Percentiles rank a stretch among this genome's conserved stretches.
phyloP scores from a whole-genome alignment of 2,888 invertebrate genomes.

The Chelonus formosanus region DNA sequence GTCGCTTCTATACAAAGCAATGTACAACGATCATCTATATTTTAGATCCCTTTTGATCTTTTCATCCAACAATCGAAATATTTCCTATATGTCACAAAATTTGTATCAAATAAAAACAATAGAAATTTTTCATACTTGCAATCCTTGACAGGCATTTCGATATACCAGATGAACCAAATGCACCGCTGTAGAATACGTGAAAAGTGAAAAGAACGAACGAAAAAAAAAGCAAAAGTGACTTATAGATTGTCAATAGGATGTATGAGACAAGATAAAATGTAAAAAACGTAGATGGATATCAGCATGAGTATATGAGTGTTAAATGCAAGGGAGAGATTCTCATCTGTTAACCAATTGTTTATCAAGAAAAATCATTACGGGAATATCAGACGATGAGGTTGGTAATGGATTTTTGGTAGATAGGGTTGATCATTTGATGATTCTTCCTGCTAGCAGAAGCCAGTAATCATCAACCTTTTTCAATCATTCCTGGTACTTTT shows the following conservation, averaged over 20 bases:
- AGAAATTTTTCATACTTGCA: slow-evolving; percentile 5
- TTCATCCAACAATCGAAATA: slow-evolving; percentile 12
- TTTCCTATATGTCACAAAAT: slow-evolving; percentile 10
- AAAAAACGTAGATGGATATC: slow-evolving; percentile 38
- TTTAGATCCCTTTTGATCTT: slow-evolving; percentile 13
- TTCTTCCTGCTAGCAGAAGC: slow-evolving; percentile 46
- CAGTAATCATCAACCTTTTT: slow-evolving; percentile 51
- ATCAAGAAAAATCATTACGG: slow-evolving; percentile 62
- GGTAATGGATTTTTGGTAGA: slow-evolving; percentile 34
- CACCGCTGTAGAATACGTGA: slow-evolving; percentile 6
- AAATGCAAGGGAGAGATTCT: slow-evolving; percentile 45
- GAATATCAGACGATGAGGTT: slow-evolving; percentile 50
- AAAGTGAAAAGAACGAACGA: slow-evolving; percentile 39
- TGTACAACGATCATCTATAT: slow-evolving; percentile 8
- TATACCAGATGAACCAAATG: slow-evolving; percentile 1
- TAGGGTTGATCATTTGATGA: slow-evolving; percentile 62
- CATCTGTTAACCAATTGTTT: slow-evolving; percentile 66
- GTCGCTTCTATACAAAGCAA: slow-evolving; percentile 5
- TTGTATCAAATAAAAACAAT: slow-evolving; percentile 16
- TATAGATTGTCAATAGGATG: slow-evolving; percentile 29
- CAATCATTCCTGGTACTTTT: slow-evolving; percentile 63
- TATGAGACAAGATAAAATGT: slow-evolving; percentile 33
- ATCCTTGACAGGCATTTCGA: slow-evolving; percentile 6
- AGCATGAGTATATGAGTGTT: slow-evolving; percentile 33
- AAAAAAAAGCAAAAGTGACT: slow-evolving; percentile 22